Conservation (phyloP, 2,113 vertebrate species). For the Chinchilla lanigera region DNA sequence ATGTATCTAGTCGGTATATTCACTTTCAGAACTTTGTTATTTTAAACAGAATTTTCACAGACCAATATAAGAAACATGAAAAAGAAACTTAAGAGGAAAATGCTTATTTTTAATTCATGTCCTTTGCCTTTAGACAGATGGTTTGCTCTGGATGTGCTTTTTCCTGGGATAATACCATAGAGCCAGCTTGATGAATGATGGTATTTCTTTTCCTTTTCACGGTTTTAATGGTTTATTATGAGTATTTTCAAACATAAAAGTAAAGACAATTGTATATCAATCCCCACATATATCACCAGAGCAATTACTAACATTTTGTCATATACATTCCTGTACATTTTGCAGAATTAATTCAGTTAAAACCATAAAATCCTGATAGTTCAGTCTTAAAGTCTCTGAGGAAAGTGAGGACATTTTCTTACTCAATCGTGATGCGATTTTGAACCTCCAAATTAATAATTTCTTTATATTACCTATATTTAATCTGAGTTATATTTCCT, state of each 20-base stretch:
- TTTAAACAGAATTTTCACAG: slow-evolving; percentile 10
- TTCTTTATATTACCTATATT: not conserved
- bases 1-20: not conserved
- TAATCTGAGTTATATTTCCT: not conserved
- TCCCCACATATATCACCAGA: not conserved
- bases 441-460: not conserved
- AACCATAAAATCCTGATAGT: slow-evolving; percentile 30
- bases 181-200: not conserved
- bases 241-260: slow-evolving; percentile 21
- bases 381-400: slow-evolving; percentile 26
- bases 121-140: slow-evolving; percentile 15
- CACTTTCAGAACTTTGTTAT: slow-evolving; percentile 21
- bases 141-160: not conserved
- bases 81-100: slow-evolving; percentile 40
- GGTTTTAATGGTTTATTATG: slow-evolving; percentile 33
- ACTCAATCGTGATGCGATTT: not conserved
- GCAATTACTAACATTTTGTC: not conserved
- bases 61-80: not conserved
- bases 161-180: not conserved
- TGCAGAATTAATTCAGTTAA: slow-evolving; percentile 39
- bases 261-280: not conserved
- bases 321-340: not conserved
- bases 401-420: not conserved
- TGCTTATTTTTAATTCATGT: not conserved
- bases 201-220: not conserved